Base-by-base conservation (phyloP, 1,140 invertebrate species). In the Campoletis sonorensis region DNA sequence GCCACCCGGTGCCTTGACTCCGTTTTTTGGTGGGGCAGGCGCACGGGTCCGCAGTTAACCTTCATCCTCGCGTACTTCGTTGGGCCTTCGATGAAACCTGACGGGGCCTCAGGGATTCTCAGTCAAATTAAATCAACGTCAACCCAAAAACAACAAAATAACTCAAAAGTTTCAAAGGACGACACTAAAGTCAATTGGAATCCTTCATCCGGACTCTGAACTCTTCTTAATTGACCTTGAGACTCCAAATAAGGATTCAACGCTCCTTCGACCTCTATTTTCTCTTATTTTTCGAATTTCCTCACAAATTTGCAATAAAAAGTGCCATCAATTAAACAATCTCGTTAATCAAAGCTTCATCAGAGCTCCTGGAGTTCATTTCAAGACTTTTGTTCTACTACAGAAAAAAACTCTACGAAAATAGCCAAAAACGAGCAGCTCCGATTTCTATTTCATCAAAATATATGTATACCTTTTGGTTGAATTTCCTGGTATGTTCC, bases 1-100 rank as follows among this genome's bases (percentile, higher is more conserved):
- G 86, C 87, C 88, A 87, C 86, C 86, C 87, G 87, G 86, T 89
- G 87, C 86, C 86, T 27, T 49, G 68, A 73, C 85, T 68, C 83
- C 83, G 86, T 72, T 61, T 80, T 77, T 76, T 84, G 70, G 81
- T 73, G 68, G 81, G 72, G 70, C 82, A n/a, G 18, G 18, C 21
- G 18, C 54, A n/a, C 54, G 54, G 21, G 54, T n/a, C 54, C 54
- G 40, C 40, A 45, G 40, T 45, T 45, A 45, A 45, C 40, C 40
- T 45, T 45, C 40, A 45, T 45, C 40, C 40, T 45, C 8, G 8
- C 37, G 37, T 45, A 10, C 81, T 79, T 81, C 81, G 21, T 23
- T 37, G 54, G 54, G 80, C 27, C 70, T 16, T 45, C 40, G 40
- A 45, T 45, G 5, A 11, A 45, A 45, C 8, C 11, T 11, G 40